Conservation (phyloP, 2,888 invertebrate species). For the Augiades crinisus region DNA sequence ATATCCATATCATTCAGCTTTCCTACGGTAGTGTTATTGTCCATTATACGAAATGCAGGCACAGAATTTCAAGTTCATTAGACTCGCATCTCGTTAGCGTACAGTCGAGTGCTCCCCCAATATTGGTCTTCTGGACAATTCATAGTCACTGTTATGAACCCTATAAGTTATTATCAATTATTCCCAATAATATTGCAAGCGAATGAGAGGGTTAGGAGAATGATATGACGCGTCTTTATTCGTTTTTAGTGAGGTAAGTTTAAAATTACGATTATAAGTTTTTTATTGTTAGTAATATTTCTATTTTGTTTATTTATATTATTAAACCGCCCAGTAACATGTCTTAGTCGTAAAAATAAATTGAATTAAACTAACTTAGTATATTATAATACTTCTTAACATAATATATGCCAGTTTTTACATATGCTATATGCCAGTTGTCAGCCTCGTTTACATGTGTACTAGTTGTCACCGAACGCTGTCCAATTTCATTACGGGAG, state of each 20-base stretch:
- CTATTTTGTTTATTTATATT: too few species aligned
- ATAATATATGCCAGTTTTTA: too few species aligned
- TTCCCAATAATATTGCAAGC: conserved; percentile 7
- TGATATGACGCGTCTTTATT: background rate
- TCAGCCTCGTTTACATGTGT: too few species aligned
- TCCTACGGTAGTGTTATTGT: conserved; percentile 36
- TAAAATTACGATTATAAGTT: background rate
- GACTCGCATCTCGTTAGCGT: conserved; percentile 72
- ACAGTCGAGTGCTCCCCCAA: conserved; percentile 73
- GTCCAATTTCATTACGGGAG: conserved; percentile 20
- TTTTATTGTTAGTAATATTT: too few species aligned
- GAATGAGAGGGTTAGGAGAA: background rate
- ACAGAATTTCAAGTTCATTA: conserved; percentile 78
- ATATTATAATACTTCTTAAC: too few species aligned
- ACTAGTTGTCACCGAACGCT: conserved; percentile 4
- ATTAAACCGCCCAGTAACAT: too few species aligned
- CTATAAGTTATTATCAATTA: conserved; percentile 14
- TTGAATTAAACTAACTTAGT: too few species aligned
- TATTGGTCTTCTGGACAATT: conserved; percentile 67
- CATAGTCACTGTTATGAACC: conserved; percentile 37
- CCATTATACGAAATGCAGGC: conserved; percentile 74
- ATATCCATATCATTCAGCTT: conserved; percentile 7
- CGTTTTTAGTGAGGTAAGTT: too few species aligned
- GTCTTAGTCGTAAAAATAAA: too few species aligned
- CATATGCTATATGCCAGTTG: too few species aligned